These are phyloP conservation scores for Hermaeophaga mercurialis DNA, from an alignment of 2,888 invertebrate species.

Conservation along the genomic window DNA sequence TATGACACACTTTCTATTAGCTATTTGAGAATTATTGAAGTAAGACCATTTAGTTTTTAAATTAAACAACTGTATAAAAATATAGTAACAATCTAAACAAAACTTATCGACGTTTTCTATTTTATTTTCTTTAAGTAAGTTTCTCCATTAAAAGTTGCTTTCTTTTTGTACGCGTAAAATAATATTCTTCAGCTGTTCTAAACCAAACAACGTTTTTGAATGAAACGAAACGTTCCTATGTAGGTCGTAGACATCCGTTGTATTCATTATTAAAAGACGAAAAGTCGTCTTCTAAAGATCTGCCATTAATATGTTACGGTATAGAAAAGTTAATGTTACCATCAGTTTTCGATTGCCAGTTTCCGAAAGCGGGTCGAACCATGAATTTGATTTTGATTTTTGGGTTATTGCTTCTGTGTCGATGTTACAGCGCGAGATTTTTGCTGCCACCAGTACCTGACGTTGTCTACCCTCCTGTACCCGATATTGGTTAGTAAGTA, in stretches of 20 bases:
- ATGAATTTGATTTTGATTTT: constrained; percentile 17
- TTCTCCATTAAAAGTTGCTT: too few species aligned
- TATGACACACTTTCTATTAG: too few species aligned
- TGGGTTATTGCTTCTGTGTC: constrained; percentile 24
- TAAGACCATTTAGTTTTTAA: too few species aligned
- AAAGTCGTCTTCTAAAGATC: background rate
- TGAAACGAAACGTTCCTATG: background rate
- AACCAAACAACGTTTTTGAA: constrained; percentile 1
- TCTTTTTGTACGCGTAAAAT: too few species aligned
- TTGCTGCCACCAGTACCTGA: constrained; percentile 57
- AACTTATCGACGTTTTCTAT: too few species aligned
- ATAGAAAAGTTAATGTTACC: constrained; percentile 15
- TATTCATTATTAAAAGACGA: constrained; percentile 10
- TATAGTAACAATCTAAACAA: too few species aligned
- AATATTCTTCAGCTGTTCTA: background rate
- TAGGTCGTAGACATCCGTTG: constrained; percentile 8
- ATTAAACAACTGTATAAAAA: too few species aligned
- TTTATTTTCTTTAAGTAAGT: too few species aligned
- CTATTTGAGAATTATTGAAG: too few species aligned
- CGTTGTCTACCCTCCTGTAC: constrained; percentile 57
- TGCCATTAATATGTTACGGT: constrained; percentile 13
- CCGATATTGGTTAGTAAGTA: constrained; percentile 55
- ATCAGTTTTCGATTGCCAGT: constrained; percentile 35
- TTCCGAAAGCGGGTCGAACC: constrained; percentile 30
- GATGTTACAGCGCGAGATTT: constrained; percentile 39